phyloP scores from a whole-genome alignment of 2,888 invertebrate genomes.

The Pandemis cinnamomeana region DNA sequence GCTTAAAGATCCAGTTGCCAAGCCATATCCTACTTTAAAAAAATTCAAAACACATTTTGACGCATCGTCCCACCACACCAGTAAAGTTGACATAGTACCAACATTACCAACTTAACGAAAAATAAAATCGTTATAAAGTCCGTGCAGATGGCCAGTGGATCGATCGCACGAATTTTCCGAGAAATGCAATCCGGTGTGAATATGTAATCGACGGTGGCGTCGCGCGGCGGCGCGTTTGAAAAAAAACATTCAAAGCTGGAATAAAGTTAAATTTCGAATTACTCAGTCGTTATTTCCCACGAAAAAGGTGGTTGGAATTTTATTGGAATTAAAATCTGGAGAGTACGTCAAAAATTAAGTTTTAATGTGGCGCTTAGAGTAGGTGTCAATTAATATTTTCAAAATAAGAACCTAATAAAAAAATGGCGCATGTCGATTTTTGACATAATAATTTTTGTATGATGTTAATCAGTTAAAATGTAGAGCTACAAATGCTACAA shows the following conservation, averaged over 20 bases:
- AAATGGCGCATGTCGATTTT: too few relatives aligned
- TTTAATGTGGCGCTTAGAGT: too few relatives aligned
- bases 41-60: not conserved
- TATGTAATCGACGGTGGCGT: slow-evolving; percentile 51
- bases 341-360: too few relatives aligned
- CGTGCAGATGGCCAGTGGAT: slow-evolving; percentile 47
- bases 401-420: too few relatives aligned
- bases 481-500: too few relatives aligned
- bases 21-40: too few relatives aligned
- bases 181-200: slow-evolving; percentile 59
- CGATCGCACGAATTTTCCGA: slow-evolving; percentile 63
- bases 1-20: too few relatives aligned
- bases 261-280: slow-evolving; percentile 11
- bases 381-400: too few relatives aligned
- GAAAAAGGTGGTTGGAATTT: not conserved
- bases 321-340: not conserved
- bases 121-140: slow-evolving; percentile 35
- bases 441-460: too few relatives aligned
- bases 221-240: slow-evolving; percentile 18
- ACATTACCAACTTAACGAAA: not conserved
- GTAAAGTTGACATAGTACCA: not conserved
- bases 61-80: not conserved
- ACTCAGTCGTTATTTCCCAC: not conserved
- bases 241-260: slow-evolving; percentile 5
- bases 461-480: too few relatives aligned